Percentiles rank a stretch among this genome's conserved stretches.
These are phyloP conservation scores for Clupea harengus DNA, from an alignment of 2,113 vertebrate genomes.

Conservation along the genomic window DNA sequence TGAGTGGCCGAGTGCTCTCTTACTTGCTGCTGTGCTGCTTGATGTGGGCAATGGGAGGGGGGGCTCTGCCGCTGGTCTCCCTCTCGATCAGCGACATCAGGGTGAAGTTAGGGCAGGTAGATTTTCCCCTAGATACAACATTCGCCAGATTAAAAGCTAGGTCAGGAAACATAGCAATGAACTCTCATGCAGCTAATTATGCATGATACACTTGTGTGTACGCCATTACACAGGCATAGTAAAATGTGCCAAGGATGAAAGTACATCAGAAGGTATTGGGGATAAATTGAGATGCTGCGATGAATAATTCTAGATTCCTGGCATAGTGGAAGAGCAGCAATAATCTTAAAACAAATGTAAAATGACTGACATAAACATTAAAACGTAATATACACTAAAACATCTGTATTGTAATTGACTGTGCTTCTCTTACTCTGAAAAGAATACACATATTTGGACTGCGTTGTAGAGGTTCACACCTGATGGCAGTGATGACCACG, in stretches of 20 bases:
- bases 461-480: slow-evolving; percentile 60
- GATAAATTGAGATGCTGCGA: background rate
- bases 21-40: slow-evolving; percentile 90
- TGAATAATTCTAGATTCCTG: background rate
- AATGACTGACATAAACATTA: background rate
- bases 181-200: background rate
- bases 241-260: background rate
- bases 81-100: slow-evolving; percentile 86
- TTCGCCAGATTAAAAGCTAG: slow-evolving; percentile 13
- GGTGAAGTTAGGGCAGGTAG: slow-evolving; percentile 79
- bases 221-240: too few species aligned
- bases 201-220: background rate
- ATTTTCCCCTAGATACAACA: slow-evolving; percentile 82
- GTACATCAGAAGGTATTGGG: background rate
- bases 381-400: background rate
- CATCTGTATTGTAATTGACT: too few species aligned
- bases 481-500: slow-evolving; percentile 89
- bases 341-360: too few species aligned
- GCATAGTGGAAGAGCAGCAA: background rate
- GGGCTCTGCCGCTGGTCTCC: slow-evolving; percentile 80
- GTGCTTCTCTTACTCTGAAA: too few species aligned
- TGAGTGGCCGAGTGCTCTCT: slow-evolving; percentile 38
- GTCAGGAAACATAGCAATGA: background rate
- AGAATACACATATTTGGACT: background rate
- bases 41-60: slow-evolving; percentile 89